These are phyloP conservation scores for Benthosema pterotum DNA, from an alignment of 2,797 vertebrate species.

Conservation along the genomic window DNA sequence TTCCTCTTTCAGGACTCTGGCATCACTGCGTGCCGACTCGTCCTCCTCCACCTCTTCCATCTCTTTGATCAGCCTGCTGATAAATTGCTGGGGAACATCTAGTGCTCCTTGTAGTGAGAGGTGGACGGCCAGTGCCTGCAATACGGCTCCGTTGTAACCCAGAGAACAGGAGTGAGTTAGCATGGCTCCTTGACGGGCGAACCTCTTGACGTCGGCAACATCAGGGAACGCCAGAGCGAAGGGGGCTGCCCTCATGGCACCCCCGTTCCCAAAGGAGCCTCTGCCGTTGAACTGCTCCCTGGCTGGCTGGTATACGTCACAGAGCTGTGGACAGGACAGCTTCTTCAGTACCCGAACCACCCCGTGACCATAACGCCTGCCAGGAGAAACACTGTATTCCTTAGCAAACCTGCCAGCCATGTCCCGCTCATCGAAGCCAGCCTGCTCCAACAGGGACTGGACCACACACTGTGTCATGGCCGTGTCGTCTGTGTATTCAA, in stretches of 20 bases:
- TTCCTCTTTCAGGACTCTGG: slow-evolving; percentile 88
- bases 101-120: slow-evolving; percentile 89
- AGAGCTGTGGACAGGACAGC: slow-evolving; percentile 89
- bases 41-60: slow-evolving; percentile 93
- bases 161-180: slow-evolving; percentile 95
- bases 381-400: slow-evolving; percentile 90
- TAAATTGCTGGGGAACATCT: slow-evolving; percentile 84
- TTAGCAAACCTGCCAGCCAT: slow-evolving; percentile 95
- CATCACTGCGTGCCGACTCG: slow-evolving; percentile 84
- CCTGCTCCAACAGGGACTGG: slow-evolving; percentile 89
- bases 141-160: slow-evolving; percentile 95
- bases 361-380: slow-evolving; percentile 89
- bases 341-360: slow-evolving; percentile 94
- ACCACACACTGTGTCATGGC: slow-evolving; percentile 94
- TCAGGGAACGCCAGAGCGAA: slow-evolving; percentile 86
- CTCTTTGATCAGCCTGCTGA: slow-evolving; percentile 88
- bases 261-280: slow-evolving; percentile 96
- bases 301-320: slow-evolving; percentile 91
- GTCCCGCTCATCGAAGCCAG: slow-evolving; percentile 90
- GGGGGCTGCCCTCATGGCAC: slow-evolving; percentile 94
- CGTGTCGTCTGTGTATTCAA: slow-evolving; percentile 94
- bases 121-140: slow-evolving; percentile 94
- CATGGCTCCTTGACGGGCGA: slow-evolving; percentile 88
- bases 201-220: slow-evolving; percentile 85
- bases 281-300: slow-evolving; percentile 93